Evolutionary conservation across 2,888 invertebrate species (phyloP), one percentile per base, ranked within the genome.

Genomic region (Orgyia antiqua): DNA sequence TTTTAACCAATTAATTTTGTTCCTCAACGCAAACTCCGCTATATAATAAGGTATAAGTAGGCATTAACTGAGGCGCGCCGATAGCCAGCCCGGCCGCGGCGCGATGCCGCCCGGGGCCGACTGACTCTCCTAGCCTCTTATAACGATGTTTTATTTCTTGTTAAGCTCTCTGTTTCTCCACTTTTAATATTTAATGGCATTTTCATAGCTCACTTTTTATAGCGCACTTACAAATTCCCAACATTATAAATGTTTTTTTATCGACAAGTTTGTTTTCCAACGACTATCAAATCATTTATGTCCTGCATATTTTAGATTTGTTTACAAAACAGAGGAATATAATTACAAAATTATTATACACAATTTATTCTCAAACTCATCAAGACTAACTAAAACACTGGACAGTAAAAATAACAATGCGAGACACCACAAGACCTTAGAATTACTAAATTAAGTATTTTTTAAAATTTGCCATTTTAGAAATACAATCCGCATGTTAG

Each of bases 1-100:
- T 87, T 87, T 87, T 87, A 87, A 87, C 87, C 87, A 87, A 87
- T 87, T 87, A 87, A 87, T 87, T 87, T 87, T 87, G 87, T 87
- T 87, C 87, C 87, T 87, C 87, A 86, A 86, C 86, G 84, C 86
- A 86, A 86, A 86, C 86, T 86, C 78, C 73, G 86, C 84, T 83
- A 84, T 86, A 84, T 83, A 86, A 84, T 86, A 86, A 84, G 84
- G 82, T 86, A 86, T 84, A 84, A 86, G 86, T 84, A 86, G 86
- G 80, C 83, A 82, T 84, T 84, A 86, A 78, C 77, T 71, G 80
- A 79, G 79, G 75, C 78, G 80, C 80, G 82, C 80, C 82, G 86
- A 80, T 82, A 75, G 84, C 83, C 69, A 58, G 73, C 25, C 12
- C 28, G 28, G 10, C 23, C 23, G 30, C 75, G 75, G 77, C 15